Evolutionary conservation across 2,888 invertebrate genomes (phyloP).

Genomic region (Agonopterix alstromeriana): DNA sequence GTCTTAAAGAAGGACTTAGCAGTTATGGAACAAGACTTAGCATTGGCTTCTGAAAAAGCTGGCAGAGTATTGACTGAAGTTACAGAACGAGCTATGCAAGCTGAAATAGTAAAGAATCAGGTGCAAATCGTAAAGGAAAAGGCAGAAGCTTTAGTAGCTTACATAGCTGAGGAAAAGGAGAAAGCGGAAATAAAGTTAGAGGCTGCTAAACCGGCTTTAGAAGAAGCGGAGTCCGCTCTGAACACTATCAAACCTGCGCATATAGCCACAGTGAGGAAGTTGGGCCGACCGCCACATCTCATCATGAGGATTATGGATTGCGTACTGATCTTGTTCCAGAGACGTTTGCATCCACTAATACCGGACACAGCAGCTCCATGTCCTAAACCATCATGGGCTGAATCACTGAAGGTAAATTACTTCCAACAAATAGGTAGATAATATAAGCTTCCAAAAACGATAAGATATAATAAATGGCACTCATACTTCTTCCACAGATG

Average conservation of each 20-base stretch:
- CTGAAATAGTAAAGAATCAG: conserved; percentile 96
- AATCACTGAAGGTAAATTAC: conserved; percentile 87
- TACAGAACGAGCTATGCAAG: conserved; percentile 95
- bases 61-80: conserved; percentile 92
- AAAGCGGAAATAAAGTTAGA: conserved; percentile 94
- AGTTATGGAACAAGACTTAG: conserved; percentile 95
- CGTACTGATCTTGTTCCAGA: conserved; percentile 94
- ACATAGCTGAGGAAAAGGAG: conserved; percentile 92
- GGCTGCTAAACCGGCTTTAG: conserved; percentile 96
- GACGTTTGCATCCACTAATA: conserved; percentile 88
- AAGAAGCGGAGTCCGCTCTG: conserved; percentile 95
- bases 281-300: conserved; percentile 96
- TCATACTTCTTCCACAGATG: conserved; percentile 74
- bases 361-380: conserved; percentile 89
- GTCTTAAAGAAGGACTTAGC: conserved; percentile 93
- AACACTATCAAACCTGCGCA: conserved; percentile 98
- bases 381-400: conserved; percentile 97
- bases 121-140: conserved; percentile 97
- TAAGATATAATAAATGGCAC: background rate
- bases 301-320: conserved; percentile 99
- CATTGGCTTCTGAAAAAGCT: conserved; percentile 94
- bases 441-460: background rate
- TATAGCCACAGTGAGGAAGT: conserved; percentile 95
- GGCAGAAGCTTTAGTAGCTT: conserved; percentile 91
- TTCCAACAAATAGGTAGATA: background rate